Evolutionary conservation across 2,797 vertebrate species (phyloP).

Genomic region (Tauraco hartlaubi): DNA sequence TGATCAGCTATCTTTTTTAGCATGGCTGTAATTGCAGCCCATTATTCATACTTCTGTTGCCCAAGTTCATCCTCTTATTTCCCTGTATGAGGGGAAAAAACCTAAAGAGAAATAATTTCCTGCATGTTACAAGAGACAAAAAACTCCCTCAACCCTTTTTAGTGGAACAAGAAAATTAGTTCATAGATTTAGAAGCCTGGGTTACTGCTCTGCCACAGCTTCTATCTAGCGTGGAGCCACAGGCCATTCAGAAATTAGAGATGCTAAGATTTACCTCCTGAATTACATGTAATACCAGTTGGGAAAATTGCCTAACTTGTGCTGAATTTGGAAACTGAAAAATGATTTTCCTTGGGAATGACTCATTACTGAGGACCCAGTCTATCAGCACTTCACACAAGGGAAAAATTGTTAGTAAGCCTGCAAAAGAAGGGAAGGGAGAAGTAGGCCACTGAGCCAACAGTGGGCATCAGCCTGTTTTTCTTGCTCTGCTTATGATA

Average conservation of each 20-base stretch:
- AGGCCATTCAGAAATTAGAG: background rate
- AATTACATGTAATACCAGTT: background rate
- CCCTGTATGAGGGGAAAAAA: fast-evolving
- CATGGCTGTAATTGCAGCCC: background rate
- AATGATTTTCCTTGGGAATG: background rate
- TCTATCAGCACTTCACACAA: background rate
- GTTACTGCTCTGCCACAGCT: background rate
- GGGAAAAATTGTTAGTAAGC: background rate
- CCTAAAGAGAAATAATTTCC: background rate
- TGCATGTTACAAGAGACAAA: background rate
- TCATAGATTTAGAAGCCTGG: background rate
- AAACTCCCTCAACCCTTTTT: background rate
- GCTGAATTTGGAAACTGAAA: background rate
- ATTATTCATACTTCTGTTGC: background rate
- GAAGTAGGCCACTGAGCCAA: background rate
- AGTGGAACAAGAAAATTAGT: background rate
- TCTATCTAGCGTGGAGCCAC: background rate
- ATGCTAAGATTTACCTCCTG: background rate
- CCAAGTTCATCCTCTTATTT: background rate
- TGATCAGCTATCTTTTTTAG: background rate
- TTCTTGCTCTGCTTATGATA: background rate
- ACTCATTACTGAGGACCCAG: background rate
- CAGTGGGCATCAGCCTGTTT: background rate
- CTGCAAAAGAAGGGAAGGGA: background rate
- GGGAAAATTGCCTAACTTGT: background rate